Evolutionary conservation across 2,888 invertebrate species (phyloP).

Genomic region (Gymnoscelis rufifasciata): DNA sequence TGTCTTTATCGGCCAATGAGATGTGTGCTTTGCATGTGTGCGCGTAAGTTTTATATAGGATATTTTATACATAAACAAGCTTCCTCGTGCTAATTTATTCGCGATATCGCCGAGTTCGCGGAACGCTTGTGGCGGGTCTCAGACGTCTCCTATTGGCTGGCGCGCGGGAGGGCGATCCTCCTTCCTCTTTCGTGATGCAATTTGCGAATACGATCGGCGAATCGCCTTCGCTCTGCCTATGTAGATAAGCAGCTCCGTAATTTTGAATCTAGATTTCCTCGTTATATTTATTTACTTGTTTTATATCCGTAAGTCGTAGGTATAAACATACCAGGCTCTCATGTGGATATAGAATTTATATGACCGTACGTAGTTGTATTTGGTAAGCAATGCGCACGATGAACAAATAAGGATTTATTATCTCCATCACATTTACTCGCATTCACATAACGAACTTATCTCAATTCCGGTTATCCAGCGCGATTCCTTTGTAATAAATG

Average conservation of each 20-base stretch:
- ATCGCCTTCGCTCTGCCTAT: conserved; percentile 36
- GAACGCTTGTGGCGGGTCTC: conserved; percentile 41
- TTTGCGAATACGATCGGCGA: conserved; percentile 63
- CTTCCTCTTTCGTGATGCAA: conserved; percentile 71
- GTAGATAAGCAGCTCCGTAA: conserved; percentile 24
- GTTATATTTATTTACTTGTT: neutral
- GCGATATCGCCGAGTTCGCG: conserved; percentile 53
- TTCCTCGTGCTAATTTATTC: conserved; percentile 62
- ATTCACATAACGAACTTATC: conserved; percentile 27
- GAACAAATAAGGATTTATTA: conserved; percentile 1
- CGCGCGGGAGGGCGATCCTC: conserved; percentile 74
- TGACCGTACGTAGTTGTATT: too few species aligned
- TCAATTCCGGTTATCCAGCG: conserved; percentile 39
- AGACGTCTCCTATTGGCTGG: conserved; percentile 54
- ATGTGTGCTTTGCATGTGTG: conserved; percentile 21
- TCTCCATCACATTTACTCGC: conserved; percentile 15
- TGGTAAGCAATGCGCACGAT: too few species aligned
- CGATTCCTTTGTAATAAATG: conserved; percentile 38
- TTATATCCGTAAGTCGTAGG: too few species aligned
- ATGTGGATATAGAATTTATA: too few species aligned
- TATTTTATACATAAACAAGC: conserved; percentile 22
- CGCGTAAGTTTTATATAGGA: conserved; percentile 27
- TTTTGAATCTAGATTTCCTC: too few species aligned
- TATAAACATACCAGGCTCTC: too few species aligned
- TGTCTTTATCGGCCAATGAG: conserved; percentile 35